Evolutionary conservation across 2,888 invertebrate genomes (phyloP).

Genomic region (Nephrocerus scutellatus): DNA sequence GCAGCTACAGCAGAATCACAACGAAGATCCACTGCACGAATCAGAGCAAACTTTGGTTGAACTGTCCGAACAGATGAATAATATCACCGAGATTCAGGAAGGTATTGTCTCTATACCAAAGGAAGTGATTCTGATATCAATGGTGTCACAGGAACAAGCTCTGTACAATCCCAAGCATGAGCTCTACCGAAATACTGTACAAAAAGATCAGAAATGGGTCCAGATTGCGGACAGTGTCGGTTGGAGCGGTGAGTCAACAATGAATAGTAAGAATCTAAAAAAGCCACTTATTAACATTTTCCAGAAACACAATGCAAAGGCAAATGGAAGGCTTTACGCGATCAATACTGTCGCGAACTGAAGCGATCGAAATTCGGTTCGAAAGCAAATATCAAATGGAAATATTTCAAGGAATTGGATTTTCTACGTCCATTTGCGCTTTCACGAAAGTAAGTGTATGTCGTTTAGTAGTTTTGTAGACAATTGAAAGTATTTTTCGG

Average conservation of each 20-base stretch:
- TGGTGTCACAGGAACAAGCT: constrained; percentile 38
- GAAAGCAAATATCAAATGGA: constrained; percentile 41
- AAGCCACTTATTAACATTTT: not conserved
- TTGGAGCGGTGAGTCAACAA: constrained; percentile 38
- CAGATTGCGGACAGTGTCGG: constrained; percentile 36
- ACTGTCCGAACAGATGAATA: no score
- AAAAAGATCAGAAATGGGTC: constrained; percentile 38
- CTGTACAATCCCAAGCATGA: constrained; percentile 42
- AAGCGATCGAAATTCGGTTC: constrained; percentile 37
- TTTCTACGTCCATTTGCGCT: constrained; percentile 41
- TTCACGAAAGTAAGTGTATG: constrained; percentile 35
- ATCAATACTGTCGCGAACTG: constrained; percentile 43
- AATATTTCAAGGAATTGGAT: constrained; percentile 40
- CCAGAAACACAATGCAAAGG: constrained; percentile 39
- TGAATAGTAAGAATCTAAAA: not conserved
- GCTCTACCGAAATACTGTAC: constrained; percentile 35
- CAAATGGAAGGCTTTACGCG: constrained; percentile 44
- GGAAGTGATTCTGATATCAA: constrained; percentile 35
- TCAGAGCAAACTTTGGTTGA: no score
- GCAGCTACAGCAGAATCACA: no score
- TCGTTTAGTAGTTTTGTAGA: not conserved
- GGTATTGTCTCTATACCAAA: constrained; percentile 32
- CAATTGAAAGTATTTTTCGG: not conserved
- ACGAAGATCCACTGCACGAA: no score
- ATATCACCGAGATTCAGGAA: constrained; percentile 23